A percentile compares a stretch with the other conserved stretches of the same genome.
Evolutionary conservation across 2,888 invertebrate genomes (phyloP).

Genomic region (Ophioninae sp.): DNA sequence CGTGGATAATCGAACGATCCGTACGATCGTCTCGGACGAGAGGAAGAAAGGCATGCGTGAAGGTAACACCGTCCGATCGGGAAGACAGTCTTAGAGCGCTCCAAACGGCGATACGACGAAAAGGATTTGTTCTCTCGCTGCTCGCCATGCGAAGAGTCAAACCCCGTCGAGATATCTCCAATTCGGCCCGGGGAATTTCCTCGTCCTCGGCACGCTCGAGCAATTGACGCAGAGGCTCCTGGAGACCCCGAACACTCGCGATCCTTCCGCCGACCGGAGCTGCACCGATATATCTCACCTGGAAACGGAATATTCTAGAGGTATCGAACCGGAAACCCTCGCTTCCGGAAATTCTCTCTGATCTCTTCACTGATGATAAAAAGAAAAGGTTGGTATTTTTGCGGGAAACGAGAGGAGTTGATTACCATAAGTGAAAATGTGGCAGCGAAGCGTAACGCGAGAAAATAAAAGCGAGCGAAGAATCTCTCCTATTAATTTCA

Average conservation of each 20-base stretch:
- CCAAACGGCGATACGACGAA: slow-evolving; percentile 96
- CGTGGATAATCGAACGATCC: slow-evolving; percentile 81
- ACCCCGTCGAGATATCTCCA: slow-evolving; percentile 78
- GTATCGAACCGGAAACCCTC: neutral
- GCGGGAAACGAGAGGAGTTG: neutral
- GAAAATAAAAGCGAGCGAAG: neutral
- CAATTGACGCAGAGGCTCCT: slow-evolving; percentile 86
- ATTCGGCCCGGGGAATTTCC: slow-evolving; percentile 73
- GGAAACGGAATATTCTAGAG: slow-evolving; percentile 65
- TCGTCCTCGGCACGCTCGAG: slow-evolving; percentile 73
- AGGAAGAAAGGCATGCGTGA: slow-evolving; percentile 89
- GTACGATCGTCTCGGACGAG: slow-evolving; percentile 82
- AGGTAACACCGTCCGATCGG: slow-evolving; percentile 53
- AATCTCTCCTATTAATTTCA: slow-evolving; percentile 11
- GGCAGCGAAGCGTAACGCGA: slow-evolving; percentile 52
- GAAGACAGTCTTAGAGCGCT: slow-evolving; percentile 90
- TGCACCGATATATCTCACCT: slow-evolving; percentile 91
- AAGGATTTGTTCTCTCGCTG: slow-evolving; percentile 86
- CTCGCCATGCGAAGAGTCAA: slow-evolving; percentile 77
- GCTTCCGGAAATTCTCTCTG: slow-evolving; percentile 12
- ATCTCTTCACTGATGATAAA: slow-evolving; percentile 42
- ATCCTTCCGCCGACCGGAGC: slow-evolving; percentile 90
- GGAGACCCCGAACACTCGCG: slow-evolving; percentile 91
- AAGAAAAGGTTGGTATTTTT: neutral
- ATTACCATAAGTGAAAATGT: slow-evolving; percentile 72